These are phyloP conservation scores for Pantherophis guttatus DNA, from an alignment of 2,113 vertebrate species.

Conservation along the genomic window DNA sequence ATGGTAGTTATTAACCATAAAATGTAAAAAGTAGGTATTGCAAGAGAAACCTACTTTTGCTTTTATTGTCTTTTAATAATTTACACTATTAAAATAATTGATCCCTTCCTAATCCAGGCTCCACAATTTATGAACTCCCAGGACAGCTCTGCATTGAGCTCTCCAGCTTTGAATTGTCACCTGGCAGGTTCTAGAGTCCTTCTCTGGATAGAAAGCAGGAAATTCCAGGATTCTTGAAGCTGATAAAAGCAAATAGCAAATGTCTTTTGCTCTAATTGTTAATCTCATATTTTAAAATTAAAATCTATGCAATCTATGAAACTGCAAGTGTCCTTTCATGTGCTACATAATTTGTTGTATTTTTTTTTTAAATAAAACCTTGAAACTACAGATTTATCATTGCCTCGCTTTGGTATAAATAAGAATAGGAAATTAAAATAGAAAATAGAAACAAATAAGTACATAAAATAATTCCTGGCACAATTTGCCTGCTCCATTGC, in stretches of 20 bases:
- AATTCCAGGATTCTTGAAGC: background rate
- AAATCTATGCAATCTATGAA: background rate
- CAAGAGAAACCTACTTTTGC: background rate
- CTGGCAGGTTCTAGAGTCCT: background rate
- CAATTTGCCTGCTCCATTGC: background rate
- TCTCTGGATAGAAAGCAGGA: background rate
- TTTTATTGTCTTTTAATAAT: background rate
- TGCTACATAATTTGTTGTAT: background rate
- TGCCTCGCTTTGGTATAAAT: background rate
- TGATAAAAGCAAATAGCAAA: background rate
- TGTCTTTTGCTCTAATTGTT: background rate
- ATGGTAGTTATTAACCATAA: background rate
- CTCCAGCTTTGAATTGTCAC: background rate
- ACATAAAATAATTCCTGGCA: background rate
- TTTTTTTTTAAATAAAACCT: background rate
- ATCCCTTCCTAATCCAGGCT: background rate
- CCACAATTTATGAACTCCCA: background rate
- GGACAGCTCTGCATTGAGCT: background rate
- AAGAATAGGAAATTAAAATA: background rate
- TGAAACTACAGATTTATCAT: background rate
- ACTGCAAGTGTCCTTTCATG: background rate
- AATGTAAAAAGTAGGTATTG: background rate
- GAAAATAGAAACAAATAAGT: background rate
- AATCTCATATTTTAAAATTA: background rate
- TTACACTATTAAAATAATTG: background rate